phyloP scores from a whole-genome alignment of 2,113 vertebrate genomes.

The Oostethus manadensis region DNA sequence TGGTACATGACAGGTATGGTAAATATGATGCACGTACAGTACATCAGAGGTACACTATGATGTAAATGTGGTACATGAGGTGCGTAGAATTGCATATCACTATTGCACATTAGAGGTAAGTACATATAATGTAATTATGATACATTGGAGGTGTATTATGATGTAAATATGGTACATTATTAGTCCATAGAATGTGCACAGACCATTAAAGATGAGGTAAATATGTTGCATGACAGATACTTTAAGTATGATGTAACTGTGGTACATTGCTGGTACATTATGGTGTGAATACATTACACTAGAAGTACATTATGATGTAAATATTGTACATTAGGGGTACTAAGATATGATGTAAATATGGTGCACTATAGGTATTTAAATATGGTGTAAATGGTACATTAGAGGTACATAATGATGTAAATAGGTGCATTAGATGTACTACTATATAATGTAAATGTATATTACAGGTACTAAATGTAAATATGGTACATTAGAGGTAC shows the following conservation, averaged over 20 bases:
- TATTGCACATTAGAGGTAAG: no score
- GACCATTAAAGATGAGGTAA: no score
- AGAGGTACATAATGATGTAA: no score
- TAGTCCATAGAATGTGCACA: no score
- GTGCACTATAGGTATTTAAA: no score
- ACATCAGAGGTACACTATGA: neutral
- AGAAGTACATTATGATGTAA: neutral
- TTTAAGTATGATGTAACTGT: neutral
- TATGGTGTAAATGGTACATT: no score
- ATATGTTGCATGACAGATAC: neutral
- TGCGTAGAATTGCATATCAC: neutral
- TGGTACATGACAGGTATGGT: no score
- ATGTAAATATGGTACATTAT: no score
- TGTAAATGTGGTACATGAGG: neutral
- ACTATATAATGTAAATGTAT: neutral
- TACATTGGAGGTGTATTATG: neutral
- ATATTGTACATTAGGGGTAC: neutral
- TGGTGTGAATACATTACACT: neutral
- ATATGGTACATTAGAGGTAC: neutral
- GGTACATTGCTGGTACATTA: neutral
- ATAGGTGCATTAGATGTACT: neutral
- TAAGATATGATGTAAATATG: neutral
- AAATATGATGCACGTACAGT: no score
- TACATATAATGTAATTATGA: neutral
- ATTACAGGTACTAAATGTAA: neutral